phyloP scores from a whole-genome alignment of 2,797 vertebrate species.

The Chloroceryle amazona region DNA sequence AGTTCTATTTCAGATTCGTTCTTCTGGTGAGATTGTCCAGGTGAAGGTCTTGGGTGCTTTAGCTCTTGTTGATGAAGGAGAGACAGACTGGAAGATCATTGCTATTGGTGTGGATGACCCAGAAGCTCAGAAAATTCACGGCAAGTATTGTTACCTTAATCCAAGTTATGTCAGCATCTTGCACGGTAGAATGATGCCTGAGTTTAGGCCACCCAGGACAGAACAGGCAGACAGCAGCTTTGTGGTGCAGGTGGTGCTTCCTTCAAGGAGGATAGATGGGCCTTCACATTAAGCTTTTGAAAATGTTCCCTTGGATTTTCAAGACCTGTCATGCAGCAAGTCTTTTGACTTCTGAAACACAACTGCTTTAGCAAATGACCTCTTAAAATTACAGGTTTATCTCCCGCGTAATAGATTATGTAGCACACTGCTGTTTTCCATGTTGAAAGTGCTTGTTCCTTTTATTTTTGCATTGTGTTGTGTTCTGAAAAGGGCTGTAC shows the following conservation, averaged over 20 bases:
- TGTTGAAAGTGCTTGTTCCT: neutral
- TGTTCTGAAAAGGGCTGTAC: neutral
- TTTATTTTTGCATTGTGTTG: neutral
- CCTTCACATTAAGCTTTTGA: neutral
- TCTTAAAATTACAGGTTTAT: neutral
- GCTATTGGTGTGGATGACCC: constrained; percentile 92
- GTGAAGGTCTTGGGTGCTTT: constrained; percentile 94
- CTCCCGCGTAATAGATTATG: neutral
- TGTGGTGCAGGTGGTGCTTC: neutral
- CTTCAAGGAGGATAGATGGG: neutral
- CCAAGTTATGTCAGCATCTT: neutral
- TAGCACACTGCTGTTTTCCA: neutral
- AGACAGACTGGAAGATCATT: constrained; percentile 98
- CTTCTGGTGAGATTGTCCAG: constrained; percentile 89
- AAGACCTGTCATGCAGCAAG: neutral
- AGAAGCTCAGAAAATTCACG: constrained; percentile 89
- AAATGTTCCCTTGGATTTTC: neutral
- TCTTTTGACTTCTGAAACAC: neutral
- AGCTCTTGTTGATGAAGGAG: constrained; percentile 93
- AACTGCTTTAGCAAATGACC: neutral
- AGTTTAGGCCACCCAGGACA: neutral
- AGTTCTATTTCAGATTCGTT: constrained; percentile 85
- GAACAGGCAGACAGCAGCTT: neutral
- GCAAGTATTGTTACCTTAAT: constrained; percentile 76
- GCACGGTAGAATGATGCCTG: neutral